Conservation (phyloP, 2,797 vertebrate genomes). For the Tangara arthus region DNA sequence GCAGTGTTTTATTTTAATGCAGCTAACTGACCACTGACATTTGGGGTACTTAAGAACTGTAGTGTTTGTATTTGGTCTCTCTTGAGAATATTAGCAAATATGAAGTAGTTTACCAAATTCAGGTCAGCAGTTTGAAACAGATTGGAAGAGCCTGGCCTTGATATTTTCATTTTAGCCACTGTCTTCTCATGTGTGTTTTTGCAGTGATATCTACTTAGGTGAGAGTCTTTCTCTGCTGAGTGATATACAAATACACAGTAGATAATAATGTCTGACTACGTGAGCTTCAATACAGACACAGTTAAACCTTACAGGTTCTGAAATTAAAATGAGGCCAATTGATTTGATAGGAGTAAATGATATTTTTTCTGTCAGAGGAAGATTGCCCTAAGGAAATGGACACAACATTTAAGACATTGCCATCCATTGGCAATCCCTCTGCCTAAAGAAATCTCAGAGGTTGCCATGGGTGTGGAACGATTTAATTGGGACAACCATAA, state of each 20-base stretch:
- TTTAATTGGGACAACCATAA: not conserved
- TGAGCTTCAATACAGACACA: not conserved
- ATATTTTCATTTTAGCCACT: not conserved
- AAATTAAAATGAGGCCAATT: not conserved
- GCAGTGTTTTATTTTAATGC: not conserved
- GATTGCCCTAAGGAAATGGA: not conserved
- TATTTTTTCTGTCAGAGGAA: not conserved
- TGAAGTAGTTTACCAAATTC: not conserved
- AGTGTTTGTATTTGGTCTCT: not conserved
- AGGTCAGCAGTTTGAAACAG: not conserved
- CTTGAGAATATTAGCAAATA: not conserved
- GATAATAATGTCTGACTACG: not conserved
- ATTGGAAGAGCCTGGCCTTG: not conserved
- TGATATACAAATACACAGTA: not conserved
- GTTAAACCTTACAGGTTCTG: not conserved
- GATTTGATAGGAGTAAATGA: not conserved
- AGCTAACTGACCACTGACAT: rapidly evolving
- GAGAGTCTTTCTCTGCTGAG: not conserved
- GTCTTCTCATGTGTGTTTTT: not conserved
- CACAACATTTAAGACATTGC: not conserved
- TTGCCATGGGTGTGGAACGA: not conserved
- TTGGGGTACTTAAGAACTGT: not conserved
- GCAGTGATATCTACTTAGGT: not conserved
- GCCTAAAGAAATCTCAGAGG: not conserved
- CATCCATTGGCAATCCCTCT: not conserved